phyloP scores from a whole-genome alignment of 2,888 invertebrate species.

The Ormyrus rosae region DNA sequence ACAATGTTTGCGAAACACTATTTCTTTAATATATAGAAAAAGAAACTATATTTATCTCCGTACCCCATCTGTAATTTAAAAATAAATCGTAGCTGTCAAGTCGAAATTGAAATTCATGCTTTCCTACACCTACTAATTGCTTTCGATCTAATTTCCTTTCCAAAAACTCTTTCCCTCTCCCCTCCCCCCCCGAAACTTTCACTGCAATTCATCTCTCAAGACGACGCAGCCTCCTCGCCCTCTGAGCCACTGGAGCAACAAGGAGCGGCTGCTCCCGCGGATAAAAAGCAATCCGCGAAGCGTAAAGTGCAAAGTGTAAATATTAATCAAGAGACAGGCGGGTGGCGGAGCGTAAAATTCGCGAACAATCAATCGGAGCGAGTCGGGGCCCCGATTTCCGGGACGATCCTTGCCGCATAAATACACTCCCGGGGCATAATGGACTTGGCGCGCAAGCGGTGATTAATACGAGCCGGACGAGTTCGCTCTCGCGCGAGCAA shows the following conservation, averaged over 20 bases:
- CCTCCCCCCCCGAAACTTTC: not conserved
- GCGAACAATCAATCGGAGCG: constrained; percentile 36
- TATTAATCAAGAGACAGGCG: constrained; percentile 57
- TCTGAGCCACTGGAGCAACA: no score
- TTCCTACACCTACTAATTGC: no score
- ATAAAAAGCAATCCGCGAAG: not conserved
- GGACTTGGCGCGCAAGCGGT: constrained; percentile 25
- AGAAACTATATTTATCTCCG: no score
- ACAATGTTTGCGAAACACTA: no score
- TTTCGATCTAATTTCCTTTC: no score
- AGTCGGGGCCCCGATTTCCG: constrained; percentile 31
- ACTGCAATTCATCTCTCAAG: no score
- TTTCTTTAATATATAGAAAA: no score
- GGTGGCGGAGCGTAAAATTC: constrained; percentile 37
- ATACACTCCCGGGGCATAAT: constrained; percentile 28
- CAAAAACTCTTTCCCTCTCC: not conserved
- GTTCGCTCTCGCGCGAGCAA: constrained; percentile 55
- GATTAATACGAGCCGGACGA: constrained; percentile 16
- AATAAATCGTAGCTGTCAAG: no score
- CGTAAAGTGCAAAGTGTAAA: constrained; percentile 46
- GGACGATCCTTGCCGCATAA: constrained; percentile 12
- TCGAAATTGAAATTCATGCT: no score
- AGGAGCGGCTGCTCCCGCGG: no score
- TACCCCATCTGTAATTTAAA: no score
- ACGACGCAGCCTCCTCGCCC: no score